These are phyloP conservation scores for Plecotus auritus DNA, from an alignment of 2,113 vertebrate species.

Conservation along the genomic window DNA sequence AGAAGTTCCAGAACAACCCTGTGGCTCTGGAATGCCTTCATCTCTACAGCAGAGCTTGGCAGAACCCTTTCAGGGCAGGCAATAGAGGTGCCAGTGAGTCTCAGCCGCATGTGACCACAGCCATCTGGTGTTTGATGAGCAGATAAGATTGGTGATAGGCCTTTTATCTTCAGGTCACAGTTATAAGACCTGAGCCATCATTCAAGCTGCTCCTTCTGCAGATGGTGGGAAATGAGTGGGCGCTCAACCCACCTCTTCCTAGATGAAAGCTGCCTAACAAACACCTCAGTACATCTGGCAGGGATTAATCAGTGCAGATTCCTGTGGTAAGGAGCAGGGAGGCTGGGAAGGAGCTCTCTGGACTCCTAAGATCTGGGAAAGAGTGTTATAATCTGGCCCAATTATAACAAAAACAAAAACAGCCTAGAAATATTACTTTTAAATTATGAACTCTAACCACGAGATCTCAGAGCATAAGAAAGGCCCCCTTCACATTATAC, in stretches of 20 bases:
- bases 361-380: neutral
- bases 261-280: constrained; percentile 9
- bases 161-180: constrained; percentile 16
- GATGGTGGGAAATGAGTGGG: constrained; percentile 63
- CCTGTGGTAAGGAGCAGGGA: neutral
- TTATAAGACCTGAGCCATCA: constrained; percentile 39
- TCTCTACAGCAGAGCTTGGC: neutral
- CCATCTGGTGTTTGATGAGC: constrained; percentile 20
- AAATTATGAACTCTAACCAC: neutral
- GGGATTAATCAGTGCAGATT: neutral
- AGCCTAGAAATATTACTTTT: neutral
- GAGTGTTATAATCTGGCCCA: neutral
- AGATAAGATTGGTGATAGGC: neutral
- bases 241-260: constrained; percentile 17
- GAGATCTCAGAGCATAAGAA: neutral
- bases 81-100: neutral
- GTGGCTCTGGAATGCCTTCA: neutral
- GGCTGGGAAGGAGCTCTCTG: neutral
- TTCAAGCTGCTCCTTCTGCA: constrained; percentile 7
- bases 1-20: neutral
- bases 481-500: neutral
- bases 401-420: neutral
- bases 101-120: neutral
- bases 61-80: neutral
- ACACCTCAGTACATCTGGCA: neutral